These are phyloP conservation scores for Polypterus senegalus DNA, from an alignment of 2,113 vertebrate genomes.

Conservation along the genomic window DNA sequence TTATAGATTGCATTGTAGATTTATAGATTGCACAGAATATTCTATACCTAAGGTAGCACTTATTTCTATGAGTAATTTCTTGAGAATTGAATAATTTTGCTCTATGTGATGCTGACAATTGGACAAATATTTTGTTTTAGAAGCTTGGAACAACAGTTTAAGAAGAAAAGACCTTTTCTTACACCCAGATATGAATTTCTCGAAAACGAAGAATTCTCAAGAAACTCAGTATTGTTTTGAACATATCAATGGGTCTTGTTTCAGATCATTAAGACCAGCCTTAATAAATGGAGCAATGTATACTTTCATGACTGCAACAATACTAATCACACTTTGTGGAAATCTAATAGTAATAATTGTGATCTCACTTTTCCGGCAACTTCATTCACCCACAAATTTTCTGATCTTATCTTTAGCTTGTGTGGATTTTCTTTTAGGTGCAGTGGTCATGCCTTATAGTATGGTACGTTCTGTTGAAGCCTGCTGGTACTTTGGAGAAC, in stretches of 20 bases:
- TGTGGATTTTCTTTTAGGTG: constrained; percentile 5
- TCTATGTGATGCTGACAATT: too few relatives aligned
- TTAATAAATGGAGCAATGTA: constrained; percentile 21
- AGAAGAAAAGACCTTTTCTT: background rate
- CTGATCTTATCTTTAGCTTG: constrained; percentile 2
- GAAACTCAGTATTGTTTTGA: constrained; percentile 16
- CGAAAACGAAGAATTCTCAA: background rate
- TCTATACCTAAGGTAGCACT: too few relatives aligned
- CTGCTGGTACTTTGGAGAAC: constrained; percentile 9
- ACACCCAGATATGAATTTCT: background rate
- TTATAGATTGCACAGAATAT: too few relatives aligned
- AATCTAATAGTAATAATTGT: constrained; percentile 7
- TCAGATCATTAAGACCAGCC: constrained; percentile 8
- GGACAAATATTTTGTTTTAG: too few relatives aligned
- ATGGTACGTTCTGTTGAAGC: constrained; percentile 4
- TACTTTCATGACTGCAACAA: constrained; percentile 19
- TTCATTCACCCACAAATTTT: constrained; percentile 10
- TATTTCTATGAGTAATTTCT: too few relatives aligned
- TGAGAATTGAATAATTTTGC: too few relatives aligned
- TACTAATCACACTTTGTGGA: constrained; percentile 26
- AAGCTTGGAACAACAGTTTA: background rate
- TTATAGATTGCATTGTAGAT: too few relatives aligned
- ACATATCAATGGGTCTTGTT: constrained; percentile 29
- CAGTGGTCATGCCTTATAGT: constrained; percentile 8
- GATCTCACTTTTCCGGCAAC: constrained; percentile 10